These are phyloP conservation scores for Brienomyrus brachyistius DNA, from an alignment of 2,113 vertebrate species.

Conservation along the genomic window DNA sequence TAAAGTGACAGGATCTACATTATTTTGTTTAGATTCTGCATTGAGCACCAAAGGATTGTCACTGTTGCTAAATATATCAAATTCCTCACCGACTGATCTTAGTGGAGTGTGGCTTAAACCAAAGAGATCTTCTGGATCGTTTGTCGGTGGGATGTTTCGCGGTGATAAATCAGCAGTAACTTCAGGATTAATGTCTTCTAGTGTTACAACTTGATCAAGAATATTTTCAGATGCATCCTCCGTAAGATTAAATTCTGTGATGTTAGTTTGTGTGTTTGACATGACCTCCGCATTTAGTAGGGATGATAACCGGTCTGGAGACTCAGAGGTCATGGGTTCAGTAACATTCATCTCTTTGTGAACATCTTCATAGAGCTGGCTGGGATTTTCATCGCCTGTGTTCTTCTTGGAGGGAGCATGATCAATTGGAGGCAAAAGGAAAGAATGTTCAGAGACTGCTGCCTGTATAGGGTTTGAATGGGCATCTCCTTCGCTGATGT, in stretches of 20 bases:
- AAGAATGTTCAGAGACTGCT: background rate
- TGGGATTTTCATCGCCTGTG: background rate
- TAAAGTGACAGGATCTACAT: background rate
- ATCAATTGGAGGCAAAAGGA: background rate
- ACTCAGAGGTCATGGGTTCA: background rate
- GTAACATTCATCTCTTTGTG: background rate
- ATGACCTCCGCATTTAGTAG: background rate
- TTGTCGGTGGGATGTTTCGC: conserved; percentile 1
- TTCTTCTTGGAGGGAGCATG: background rate
- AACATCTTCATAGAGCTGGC: background rate
- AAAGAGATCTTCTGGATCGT: conserved; percentile 16
- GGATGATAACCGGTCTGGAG: background rate
- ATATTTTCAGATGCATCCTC: conserved; percentile 1
- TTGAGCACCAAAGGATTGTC: conserved; percentile 16
- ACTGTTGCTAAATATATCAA: background rate
- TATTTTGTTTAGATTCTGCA: conserved; percentile 8
- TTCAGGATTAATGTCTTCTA: background rate
- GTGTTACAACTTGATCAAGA: conserved; percentile 1
- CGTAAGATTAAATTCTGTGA: background rate
- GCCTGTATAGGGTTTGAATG: background rate
- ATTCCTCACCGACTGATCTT: conserved; percentile 8
- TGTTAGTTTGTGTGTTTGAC: background rate
- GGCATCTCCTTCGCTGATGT: background rate
- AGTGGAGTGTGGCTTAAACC: conserved; percentile 19
- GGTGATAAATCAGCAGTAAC: background rate